Percentiles rank a stretch among this genome's conserved stretches.
Conservation (phyloP, 1,140 invertebrate genomes). For the Doryteuthis pealeii region DNA sequence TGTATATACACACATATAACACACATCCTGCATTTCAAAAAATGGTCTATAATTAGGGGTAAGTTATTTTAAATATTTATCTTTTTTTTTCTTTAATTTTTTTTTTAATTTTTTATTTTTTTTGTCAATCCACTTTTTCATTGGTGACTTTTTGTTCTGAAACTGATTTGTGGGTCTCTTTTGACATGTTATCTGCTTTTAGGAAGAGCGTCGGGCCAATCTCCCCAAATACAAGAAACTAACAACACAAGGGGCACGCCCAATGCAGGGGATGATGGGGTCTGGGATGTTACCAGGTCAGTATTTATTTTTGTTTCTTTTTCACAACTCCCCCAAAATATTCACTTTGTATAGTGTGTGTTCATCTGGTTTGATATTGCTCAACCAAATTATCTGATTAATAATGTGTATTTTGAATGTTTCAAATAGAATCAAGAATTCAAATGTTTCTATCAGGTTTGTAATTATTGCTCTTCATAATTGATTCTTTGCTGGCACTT, state of each 20-base stretch:
- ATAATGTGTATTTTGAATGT: no score
- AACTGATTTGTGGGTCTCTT: neutral
- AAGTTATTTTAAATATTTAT: neutral
- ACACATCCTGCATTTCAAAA: no score
- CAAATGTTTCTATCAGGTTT: no score
- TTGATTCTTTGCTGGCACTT: no score
- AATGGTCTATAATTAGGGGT: no score
- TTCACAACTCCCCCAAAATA: neutral
- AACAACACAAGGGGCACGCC: slow-evolving; percentile 14
- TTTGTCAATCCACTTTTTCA: neutral
- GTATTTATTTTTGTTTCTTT: neutral
- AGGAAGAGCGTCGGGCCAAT: slow-evolving; percentile 83
- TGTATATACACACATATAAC: no score
- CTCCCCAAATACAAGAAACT: slow-evolving; percentile 70
- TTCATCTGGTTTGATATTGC: no score
- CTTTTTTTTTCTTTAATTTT: neutral
- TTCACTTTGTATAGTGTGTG: no score
- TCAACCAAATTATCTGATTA: no score
- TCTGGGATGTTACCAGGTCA: slow-evolving; percentile 11
- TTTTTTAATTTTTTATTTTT: neutral
- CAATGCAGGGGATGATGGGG: slow-evolving; percentile 16
- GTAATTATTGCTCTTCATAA: no score
- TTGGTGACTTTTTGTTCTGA: neutral
- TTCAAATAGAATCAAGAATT: no score
- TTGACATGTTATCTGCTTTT: slow-evolving; percentile 27